These are phyloP conservation scores for Silurus glanis DNA, from an alignment of 2,113 vertebrate species.

Conservation along the genomic window DNA sequence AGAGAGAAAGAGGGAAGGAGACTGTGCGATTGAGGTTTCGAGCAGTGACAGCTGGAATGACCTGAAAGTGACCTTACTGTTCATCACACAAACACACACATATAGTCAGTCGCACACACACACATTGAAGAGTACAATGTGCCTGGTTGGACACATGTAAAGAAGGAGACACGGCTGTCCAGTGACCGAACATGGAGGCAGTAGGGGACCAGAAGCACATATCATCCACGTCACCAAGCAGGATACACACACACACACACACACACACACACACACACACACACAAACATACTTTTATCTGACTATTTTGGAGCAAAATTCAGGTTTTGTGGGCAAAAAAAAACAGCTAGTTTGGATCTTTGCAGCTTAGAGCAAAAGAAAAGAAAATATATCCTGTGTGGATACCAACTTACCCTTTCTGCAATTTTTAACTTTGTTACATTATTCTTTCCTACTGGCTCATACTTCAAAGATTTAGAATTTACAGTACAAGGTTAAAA, in stretches of 20 bases:
- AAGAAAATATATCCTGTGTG: neutral
- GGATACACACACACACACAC: neutral
- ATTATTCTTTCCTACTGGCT: neutral
- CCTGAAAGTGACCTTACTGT: neutral
- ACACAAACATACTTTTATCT: neutral
- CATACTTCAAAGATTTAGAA: neutral
- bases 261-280: slow-evolving; percentile 17
- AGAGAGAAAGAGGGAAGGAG: neutral
- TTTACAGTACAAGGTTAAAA: neutral
- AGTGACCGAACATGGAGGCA: slow-evolving; percentile 50
- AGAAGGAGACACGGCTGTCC: slow-evolving; percentile 34
- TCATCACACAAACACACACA: slow-evolving; percentile 16
- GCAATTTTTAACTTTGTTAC: neutral
- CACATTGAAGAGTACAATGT: neutral
- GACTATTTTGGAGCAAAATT: neutral
- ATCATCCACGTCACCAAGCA: slow-evolving; percentile 37
- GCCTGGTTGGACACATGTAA: neutral
- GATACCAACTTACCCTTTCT: neutral
- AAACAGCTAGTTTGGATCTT: neutral
- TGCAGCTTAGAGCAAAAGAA: too few relatives aligned
- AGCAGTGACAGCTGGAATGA: neutral
- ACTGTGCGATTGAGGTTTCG: neutral
- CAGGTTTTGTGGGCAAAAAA: neutral
- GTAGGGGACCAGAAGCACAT: slow-evolving; percentile 25
- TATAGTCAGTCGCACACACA: neutral